Base-by-base conservation (phyloP, 2,888 invertebrate species). In the Lydus trimaculatus region DNA sequence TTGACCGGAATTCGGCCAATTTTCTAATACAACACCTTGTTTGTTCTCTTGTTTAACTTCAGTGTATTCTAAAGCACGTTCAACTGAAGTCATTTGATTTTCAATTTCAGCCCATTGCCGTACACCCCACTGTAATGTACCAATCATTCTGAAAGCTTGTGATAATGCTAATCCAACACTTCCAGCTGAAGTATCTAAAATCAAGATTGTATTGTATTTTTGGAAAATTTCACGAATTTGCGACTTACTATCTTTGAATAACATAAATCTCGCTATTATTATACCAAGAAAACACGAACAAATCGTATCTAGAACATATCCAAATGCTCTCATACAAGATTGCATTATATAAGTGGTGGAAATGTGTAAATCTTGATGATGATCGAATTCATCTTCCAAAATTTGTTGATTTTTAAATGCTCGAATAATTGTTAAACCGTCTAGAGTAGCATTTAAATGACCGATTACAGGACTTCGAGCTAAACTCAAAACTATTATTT, bases 41-140 rank as follows among this genome's bases (percentile, higher is more conserved):
- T 63, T 64, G 7, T 72, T 63, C 76, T 87, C 87, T 25, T 81
- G 77, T 70, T 87, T 83, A 7, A 90, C 78, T 15, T 87, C 83
- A 0, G 87, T 80, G 65, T 85, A 85, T 76, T 85, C 85, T 63
- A 82, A 66, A 0, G 93, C 89, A 83, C 97, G 89, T 85, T 98
- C 98, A 0, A 97, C 96, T 11, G 94, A 92, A 5, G 94, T 95
- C 94, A 95, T 94, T 76, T 91, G 92, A 80, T 94, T 95, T 83
- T 85, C 84, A 17, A 84, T 84, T 83, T 97, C 97, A 0, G 97
- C 94, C 77, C 95, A 95, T 84, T 97, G 96, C 4, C 97, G 88
- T 48, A 90, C 87, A 2, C 87, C 88, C 88, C 89, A 90, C 78
- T 89, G 89, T 75, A 89, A 75, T 83, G 86, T 83, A 9, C 93